Evolutionary conservation across 2,113 vertebrate species (phyloP).

Genomic region (Pseudonaja textilis): DNA sequence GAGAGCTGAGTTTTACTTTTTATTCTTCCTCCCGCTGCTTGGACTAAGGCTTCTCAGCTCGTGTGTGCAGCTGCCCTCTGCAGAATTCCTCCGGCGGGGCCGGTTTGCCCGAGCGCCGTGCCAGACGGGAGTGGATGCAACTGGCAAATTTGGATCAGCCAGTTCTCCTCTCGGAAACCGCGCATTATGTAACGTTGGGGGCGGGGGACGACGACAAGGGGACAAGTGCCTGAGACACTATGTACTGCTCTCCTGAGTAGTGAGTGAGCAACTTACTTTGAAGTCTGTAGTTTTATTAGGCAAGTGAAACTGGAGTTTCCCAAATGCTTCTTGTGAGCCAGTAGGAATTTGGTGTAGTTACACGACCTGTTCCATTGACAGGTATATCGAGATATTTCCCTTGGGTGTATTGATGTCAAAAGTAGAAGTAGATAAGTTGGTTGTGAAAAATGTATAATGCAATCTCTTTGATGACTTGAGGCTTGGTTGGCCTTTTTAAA

Average conservation of each 20-base stretch:
- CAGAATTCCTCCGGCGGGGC: not conserved
- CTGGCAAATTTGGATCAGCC: not conserved
- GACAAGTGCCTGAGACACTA: not conserved
- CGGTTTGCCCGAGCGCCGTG: not conserved
- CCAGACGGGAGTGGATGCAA: not conserved
- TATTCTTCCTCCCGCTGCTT: rapidly evolving
- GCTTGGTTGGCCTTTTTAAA: not conserved
- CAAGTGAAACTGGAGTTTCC: not conserved
- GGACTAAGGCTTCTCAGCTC: not conserved
- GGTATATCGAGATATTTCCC: not conserved
- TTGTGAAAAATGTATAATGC: not conserved
- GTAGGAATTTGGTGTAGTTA: not conserved
- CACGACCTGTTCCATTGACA: not conserved
- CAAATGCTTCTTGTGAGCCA: not conserved
- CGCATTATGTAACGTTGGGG: not conserved
- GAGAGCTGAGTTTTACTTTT: not conserved
- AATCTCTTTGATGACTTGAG: not conserved
- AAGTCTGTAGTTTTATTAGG: not conserved
- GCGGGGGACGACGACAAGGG: not conserved
- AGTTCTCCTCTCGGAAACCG: not conserved
- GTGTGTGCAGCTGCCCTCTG: not conserved
- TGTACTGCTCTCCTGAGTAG: not conserved
- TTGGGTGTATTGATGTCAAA: not conserved
- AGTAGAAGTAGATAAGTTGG: not conserved
- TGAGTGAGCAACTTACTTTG: not conserved